Evolutionary conservation across 2,113 vertebrate species (phyloP).

Genomic region (Salminus brasiliensis): DNA sequence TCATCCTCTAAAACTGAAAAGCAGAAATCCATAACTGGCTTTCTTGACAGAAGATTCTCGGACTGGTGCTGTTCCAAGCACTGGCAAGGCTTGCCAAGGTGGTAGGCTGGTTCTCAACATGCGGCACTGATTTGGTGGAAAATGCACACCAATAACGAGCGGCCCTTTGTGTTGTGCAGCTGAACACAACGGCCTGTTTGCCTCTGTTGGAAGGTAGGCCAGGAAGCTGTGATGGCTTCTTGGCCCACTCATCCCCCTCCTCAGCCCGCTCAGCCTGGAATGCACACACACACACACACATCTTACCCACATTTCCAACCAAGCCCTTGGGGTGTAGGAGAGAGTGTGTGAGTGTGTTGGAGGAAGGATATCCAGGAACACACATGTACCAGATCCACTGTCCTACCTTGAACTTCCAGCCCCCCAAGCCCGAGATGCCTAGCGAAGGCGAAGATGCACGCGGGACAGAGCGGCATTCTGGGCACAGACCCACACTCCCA

Average conservation of each 20-base stretch:
- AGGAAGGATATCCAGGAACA: conserved; percentile 4
- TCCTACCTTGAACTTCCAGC: conserved; percentile 12
- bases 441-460: conserved; percentile 20
- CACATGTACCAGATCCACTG: conserved; percentile 19
- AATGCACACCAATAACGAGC: neutral
- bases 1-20: neutral
- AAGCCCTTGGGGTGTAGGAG: conserved; percentile 12
- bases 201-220: conserved; percentile 21
- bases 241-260: conserved; percentile 31
- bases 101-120: conserved; percentile 19
- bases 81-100: conserved; percentile 26
- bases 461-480: conserved; percentile 11
- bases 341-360: too few species aligned
- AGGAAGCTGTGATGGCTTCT: conserved; percentile 40
- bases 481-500: conserved; percentile 26
- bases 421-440: conserved; percentile 9
- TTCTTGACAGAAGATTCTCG: conserved; percentile 17
- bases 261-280: conserved; percentile 25
- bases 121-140: conserved; percentile 18
- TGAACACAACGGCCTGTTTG: conserved; percentile 16
- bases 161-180: conserved; percentile 24
- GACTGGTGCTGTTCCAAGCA: conserved; percentile 9
- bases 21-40: conserved; percentile 18
- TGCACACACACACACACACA: conserved; percentile 17
- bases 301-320: conserved; percentile 39